Conservation (phyloP, 2,888 invertebrate species). For the Sylvicola cinctus region DNA sequence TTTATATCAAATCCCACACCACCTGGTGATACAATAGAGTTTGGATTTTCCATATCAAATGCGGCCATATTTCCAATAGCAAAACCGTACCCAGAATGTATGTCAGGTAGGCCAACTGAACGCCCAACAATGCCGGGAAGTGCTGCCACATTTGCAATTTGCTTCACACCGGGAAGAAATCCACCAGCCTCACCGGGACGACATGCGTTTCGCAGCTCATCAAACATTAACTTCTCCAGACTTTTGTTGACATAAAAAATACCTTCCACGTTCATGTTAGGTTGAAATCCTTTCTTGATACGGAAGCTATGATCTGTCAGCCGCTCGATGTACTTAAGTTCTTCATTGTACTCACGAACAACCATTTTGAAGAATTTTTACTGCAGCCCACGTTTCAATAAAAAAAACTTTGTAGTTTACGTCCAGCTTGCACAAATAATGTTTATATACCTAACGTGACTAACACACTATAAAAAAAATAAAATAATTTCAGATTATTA, state of each 20-base stretch:
- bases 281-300: conserved; percentile 97
- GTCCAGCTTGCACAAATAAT: no score
- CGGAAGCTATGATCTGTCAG: conserved; percentile 67
- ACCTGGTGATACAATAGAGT: conserved; percentile 89
- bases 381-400: no score
- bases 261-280: conserved; percentile 98
- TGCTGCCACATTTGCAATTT: conserved; percentile 97
- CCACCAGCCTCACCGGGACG: conserved; percentile 82
- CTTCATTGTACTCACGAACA: conserved; percentile 79
- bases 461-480: no score
- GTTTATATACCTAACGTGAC: no score
- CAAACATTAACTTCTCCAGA: conserved; percentile 90
- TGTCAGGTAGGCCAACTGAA: conserved; percentile 67
- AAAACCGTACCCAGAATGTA: conserved; percentile 98
- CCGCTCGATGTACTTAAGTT: conserved; percentile 80
- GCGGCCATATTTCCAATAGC: conserved; percentile 99
- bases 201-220: conserved; percentile 81
- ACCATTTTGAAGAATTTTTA: no score
- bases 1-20: conserved; percentile 99
- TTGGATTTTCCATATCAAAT: conserved; percentile 82
- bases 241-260: conserved; percentile 86
- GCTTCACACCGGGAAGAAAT: conserved; percentile 95
- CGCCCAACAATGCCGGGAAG: conserved; percentile 87
- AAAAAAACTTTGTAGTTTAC: no score
- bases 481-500: no score